phyloP scores from a whole-genome alignment of 2,888 invertebrate species.

The Tubiluchus corallicola region DNA sequence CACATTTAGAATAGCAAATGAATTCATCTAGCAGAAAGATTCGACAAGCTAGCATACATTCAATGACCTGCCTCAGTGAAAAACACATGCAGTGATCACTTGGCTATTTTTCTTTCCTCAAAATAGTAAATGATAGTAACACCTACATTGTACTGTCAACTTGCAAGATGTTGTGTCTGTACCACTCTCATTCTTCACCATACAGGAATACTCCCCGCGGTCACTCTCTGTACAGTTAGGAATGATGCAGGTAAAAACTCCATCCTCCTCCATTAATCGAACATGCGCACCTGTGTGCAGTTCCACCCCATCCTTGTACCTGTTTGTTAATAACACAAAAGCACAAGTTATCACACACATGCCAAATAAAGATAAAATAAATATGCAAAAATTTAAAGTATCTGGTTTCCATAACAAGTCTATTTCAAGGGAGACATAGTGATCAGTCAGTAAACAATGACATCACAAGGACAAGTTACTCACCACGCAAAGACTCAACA shows the following conservation, averaged over 20 bases:
- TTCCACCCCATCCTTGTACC: constrained; percentile 28
- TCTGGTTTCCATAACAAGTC: too few relatives aligned
- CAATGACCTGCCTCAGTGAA: background rate
- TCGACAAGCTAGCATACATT: too few relatives aligned
- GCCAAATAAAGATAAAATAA: too few relatives aligned
- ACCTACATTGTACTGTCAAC: constrained; percentile 66
- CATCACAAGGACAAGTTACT: too few relatives aligned
- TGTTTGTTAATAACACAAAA: too few relatives aligned
- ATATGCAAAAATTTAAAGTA: too few relatives aligned
- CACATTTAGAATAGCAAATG: too few relatives aligned
- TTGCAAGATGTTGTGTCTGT: constrained; percentile 68
- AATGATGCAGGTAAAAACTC: constrained; percentile 64
- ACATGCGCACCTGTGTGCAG: constrained; percentile 35
- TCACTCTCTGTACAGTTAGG: constrained; percentile 72
- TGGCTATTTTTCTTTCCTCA: background rate
- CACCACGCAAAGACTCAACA: too few relatives aligned
- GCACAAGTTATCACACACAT: too few relatives aligned
- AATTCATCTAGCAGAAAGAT: too few relatives aligned
- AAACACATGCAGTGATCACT: background rate
- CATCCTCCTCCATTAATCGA: constrained; percentile 43
- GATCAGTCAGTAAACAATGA: too few relatives aligned
- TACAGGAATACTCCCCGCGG: constrained; percentile 88
- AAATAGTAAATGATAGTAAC: constrained; percentile 8
- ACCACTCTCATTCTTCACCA: constrained; percentile 80
- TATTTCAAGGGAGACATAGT: too few relatives aligned